Conservation (phyloP, 1,140 invertebrate genomes). For the Lamellibrachia luymesi region DNA sequence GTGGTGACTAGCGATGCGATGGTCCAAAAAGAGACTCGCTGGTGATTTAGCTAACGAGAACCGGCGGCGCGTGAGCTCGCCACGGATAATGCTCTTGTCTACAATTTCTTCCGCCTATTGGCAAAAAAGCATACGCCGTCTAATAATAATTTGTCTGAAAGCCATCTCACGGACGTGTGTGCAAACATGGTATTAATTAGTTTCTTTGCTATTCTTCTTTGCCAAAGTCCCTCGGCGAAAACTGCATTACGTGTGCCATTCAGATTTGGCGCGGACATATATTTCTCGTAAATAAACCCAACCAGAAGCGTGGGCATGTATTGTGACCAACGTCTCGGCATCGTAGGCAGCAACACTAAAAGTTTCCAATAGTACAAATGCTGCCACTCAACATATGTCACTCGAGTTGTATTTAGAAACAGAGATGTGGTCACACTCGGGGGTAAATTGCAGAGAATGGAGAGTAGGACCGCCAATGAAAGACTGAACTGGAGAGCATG, state of each 20-base stretch:
- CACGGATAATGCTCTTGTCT: neutral
- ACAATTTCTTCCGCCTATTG: neutral
- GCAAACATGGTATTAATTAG: neutral
- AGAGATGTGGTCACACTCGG: no score
- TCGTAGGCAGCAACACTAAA: no score
- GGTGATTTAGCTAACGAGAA: neutral
- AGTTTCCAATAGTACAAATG: no score
- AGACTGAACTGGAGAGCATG: no score
- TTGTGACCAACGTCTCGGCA: no score
- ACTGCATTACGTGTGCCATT: no score
- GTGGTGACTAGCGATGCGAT: neutral
- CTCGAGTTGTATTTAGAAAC: no score
- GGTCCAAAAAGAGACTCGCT: neutral
- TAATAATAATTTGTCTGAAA: neutral
- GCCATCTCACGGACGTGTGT: neutral
- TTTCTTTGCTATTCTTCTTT: neutral
- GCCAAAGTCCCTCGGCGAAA: neutral
- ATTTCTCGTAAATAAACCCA: neutral
- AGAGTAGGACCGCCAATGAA: no score
- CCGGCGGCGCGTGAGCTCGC: neutral
- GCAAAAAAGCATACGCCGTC: neutral
- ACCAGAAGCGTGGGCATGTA: no score
- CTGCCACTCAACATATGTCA: no score
- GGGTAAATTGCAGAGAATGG: no score
- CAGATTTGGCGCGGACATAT: neutral